Evolutionary conservation across 2,888 invertebrate species (phyloP).

Genomic region (Zele albiditarsus): DNA sequence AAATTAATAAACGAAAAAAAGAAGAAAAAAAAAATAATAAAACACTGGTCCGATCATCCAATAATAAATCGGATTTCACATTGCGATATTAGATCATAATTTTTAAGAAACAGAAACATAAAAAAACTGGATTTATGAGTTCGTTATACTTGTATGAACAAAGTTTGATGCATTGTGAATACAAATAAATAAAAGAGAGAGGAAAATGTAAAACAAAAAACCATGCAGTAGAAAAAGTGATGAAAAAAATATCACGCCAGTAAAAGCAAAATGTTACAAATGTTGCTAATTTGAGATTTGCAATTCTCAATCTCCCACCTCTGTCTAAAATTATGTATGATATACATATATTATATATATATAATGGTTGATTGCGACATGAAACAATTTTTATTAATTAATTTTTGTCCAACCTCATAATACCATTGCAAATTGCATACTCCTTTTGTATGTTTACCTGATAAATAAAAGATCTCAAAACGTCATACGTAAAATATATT

Average conservation of each 20-base stretch:
- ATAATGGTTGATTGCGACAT: slow-evolving; percentile 38
- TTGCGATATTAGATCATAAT: slow-evolving; percentile 19
- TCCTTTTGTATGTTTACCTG: slow-evolving; percentile 67
- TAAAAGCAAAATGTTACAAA: background rate
- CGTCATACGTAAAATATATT: slow-evolving; percentile 49
- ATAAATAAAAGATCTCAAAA: slow-evolving; percentile 67
- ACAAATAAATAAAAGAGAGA: slow-evolving; percentile 35
- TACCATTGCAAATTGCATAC: slow-evolving; percentile 63
- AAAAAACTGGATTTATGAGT: slow-evolving; percentile 6
- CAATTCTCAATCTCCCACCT: slow-evolving; percentile 23
- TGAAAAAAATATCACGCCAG: background rate
- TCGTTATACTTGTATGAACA: slow-evolving; percentile 26
- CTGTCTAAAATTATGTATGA: background rate
- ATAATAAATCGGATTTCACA: background rate
- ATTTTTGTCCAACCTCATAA: slow-evolving; percentile 61
- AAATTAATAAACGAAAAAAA: slow-evolving; percentile 6
- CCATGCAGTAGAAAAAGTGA: background rate
- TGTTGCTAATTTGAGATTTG: slow-evolving; percentile 26
- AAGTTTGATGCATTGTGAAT: slow-evolving; percentile 34
- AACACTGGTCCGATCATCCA: background rate
- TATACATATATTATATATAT: slow-evolving; percentile 4
- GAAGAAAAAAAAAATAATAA: slow-evolving; percentile 14
- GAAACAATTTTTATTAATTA: slow-evolving; percentile 58
- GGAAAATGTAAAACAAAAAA: slow-evolving; percentile 31
- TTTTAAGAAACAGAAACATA: slow-evolving; percentile 32